Evolutionary conservation across 2,888 invertebrate genomes (phyloP), one percentile per base, ranked within the genome.

Genomic region (Cartodere bifasciata): DNA sequence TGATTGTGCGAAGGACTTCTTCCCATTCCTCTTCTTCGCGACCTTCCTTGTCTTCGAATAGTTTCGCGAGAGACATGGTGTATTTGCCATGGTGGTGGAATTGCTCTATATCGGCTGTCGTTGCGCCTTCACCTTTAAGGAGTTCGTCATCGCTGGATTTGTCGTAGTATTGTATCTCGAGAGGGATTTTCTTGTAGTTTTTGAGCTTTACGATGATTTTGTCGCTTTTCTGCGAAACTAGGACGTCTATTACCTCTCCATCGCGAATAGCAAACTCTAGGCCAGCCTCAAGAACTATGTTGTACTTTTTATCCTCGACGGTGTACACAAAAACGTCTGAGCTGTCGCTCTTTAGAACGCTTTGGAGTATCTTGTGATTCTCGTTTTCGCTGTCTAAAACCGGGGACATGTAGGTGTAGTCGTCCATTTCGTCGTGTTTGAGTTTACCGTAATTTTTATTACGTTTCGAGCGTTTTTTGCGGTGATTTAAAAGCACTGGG

Each of bases 21-120:
- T 70, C 60, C 69, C 70, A 60, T n/a, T n/a, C n/a, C 50, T 76
- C 71, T 47, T 79, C 79, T 2, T 75, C 79, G 20, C 71, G 63
- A 41, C 64, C 70, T 52, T 81, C 80, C 55, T 81, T 82, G 30
- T 75, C 79, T 59, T 83, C 82, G 55, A 83, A 83, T 45, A 82
- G 75, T 60, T 75, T 75, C 28, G 70, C 74, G 13, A 80, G 51
- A 27, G 74, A 70, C 43, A 73, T 69, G n/a, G 72, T 67, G 32
- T 72, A 63, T 50, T 75, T 74, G 27, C 71, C 60, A 38, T 61
- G 57, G 34, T 61, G 61, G 34, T 60, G 60, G 28, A 51, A 50
- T 32, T 56, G 51, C 48, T 58, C 58, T 35, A 57, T 73, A 23
- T 74, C 68, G 36, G 70, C 70, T 42, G 65, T 68, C 1, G 79